Conservation (phyloP, 2,113 vertebrate genomes). For the Ardeotis arabs region DNA sequence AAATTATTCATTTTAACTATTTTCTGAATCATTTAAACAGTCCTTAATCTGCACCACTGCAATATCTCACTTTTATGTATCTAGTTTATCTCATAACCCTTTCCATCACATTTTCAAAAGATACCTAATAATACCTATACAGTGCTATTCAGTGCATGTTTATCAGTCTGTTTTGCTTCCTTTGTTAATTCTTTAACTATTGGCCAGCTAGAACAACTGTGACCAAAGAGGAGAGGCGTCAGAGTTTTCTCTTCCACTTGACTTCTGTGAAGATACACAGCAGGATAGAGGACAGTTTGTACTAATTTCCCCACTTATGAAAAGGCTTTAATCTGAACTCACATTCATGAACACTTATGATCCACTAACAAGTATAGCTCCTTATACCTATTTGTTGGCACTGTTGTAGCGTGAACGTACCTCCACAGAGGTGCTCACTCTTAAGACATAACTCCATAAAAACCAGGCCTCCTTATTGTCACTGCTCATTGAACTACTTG, state of each 20-base stretch:
- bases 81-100: background rate
- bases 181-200: background rate
- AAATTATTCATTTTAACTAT: slow-evolving; percentile 24
- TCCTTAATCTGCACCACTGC: background rate
- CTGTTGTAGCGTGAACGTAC: background rate
- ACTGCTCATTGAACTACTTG: background rate
- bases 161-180: background rate
- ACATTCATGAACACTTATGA: background rate
- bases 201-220: background rate
- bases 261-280: background rate
- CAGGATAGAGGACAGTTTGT: background rate
- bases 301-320: background rate
- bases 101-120: background rate
- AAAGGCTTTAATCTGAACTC: background rate
- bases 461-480: background rate
- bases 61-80: background rate
- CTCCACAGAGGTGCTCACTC: background rate
- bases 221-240: background rate
- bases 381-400: background rate
- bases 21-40: slow-evolving; percentile 48
- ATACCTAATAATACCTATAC: background rate
- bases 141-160: background rate
- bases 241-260: background rate
- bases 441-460: background rate
- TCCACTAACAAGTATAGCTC: background rate